phyloP scores from a whole-genome alignment of 2,797 vertebrate genomes.

The Sparidentex hasta region DNA sequence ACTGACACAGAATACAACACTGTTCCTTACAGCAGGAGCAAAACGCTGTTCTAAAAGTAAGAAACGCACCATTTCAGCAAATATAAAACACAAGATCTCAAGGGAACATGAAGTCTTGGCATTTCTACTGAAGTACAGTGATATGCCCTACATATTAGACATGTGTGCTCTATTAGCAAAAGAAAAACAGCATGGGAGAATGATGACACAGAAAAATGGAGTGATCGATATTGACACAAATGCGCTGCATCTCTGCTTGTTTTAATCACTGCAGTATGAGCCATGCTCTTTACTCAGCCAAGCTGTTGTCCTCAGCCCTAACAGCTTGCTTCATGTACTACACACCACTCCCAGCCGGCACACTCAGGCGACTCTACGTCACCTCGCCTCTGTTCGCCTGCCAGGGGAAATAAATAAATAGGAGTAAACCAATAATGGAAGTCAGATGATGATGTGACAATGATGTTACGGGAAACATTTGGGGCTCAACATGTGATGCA shows the following conservation, averaged over 20 bases:
- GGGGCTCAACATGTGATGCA: conserved; percentile 58
- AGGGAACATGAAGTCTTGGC: neutral
- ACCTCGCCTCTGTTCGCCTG: conserved; percentile 65
- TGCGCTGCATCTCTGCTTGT: neutral
- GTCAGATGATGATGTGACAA: conserved; percentile 77
- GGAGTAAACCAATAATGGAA: conserved; percentile 72
- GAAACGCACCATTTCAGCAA: neutral
- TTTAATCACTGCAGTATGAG: conserved; percentile 22
- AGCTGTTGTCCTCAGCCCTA: conserved; percentile 8
- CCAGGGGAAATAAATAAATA: conserved; percentile 72
- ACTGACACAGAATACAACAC: neutral
- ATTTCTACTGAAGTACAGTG: neutral
- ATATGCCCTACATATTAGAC: neutral
- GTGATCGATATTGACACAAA: neutral
- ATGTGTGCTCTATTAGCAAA: neutral
- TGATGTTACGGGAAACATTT: conserved; percentile 65
- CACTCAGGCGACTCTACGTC: conserved; percentile 37
- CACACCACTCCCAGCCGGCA: conserved; percentile 38
- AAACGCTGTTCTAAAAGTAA: neutral
- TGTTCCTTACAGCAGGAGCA: neutral
- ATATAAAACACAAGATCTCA: neutral
- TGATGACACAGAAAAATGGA: neutral
- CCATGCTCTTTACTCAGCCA: neutral
- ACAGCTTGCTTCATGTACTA: neutral
- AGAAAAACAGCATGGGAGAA: neutral